Base-by-base conservation (phyloP, 2,888 invertebrate genomes). In the Cyclophora albipunctata region DNA sequence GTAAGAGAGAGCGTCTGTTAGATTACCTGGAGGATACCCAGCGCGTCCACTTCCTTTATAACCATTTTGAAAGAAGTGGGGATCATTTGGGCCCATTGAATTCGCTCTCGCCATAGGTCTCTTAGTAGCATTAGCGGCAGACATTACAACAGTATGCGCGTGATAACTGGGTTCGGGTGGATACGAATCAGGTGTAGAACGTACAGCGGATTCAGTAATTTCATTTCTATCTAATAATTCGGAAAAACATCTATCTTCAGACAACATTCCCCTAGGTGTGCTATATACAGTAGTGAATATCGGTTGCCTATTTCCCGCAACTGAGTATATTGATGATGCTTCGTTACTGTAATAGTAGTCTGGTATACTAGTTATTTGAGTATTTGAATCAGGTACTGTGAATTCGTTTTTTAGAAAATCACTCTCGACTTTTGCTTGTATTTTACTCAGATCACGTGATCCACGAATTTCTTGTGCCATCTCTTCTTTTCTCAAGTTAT, bases 1-100 rank as follows among this genome's bases (percentile, higher is more conserved):
- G 64, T 95, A 96, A 0, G 94, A 93, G 4, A 96, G 81, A 7
- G 95, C 94, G 73, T 96, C 95, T 0, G 94, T 95, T 34, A 96
- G 90, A 71, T 91, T 92, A 3, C 93, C 92, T 2, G 92, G 91
- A 42, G 94, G 93, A 67, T 93, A 94, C 82, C 91, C 92, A 40
- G 91, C 88, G 50, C 93, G 91, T 78, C 91, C 90, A 2, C 90
- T 89, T 42, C 86, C 84, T 80, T 93, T 93, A 67, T 92, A 93
- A 48, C 93, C 93, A 65, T 93, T 92, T 90, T 68, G 91, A 71
- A 71, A 91, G 73, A 81, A 83, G 50, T 79, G 72, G 34, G 90
- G 84, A 57, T 93, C 92, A 50, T 81, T 87, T 37, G 82, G 69
- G 5, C 83, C 85, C 54, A 90, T 85, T 3, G 92, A 90, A 59